phyloP scores from a whole-genome alignment of 2,888 invertebrate species.

The Hydroisotoma schaefferi region DNA sequence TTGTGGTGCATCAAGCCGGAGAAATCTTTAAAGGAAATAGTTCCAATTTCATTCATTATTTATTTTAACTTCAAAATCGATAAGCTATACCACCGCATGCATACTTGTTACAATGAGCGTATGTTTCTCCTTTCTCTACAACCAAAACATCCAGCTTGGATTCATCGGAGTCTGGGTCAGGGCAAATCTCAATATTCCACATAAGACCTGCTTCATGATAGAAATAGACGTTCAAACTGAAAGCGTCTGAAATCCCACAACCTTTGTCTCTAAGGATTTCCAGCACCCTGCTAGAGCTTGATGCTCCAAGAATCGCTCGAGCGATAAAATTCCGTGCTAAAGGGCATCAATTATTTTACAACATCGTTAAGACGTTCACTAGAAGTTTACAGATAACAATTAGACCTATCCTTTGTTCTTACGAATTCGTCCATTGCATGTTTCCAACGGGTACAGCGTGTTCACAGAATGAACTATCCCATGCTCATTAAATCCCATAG shows the following conservation, averaged over 20 bases:
- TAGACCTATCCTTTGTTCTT: no score
- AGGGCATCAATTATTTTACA: background rate
- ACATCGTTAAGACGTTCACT: background rate
- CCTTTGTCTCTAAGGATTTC: slow-evolving; percentile 69
- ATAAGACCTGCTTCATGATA: slow-evolving; percentile 61
- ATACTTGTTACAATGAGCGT: slow-evolving; percentile 75
- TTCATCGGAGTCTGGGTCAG: slow-evolving; percentile 56
- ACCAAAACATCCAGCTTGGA: slow-evolving; percentile 64
- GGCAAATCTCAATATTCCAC: slow-evolving; percentile 77
- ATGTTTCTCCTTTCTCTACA: slow-evolving; percentile 62
- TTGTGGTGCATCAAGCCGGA: slow-evolving; percentile 65
- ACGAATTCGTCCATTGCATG: slow-evolving; percentile 76
- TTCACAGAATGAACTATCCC: slow-evolving; percentile 81
- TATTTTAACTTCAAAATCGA: no score
- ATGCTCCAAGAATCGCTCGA: slow-evolving; percentile 68
- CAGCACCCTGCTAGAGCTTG: slow-evolving; percentile 66
- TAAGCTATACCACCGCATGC: slow-evolving; percentile 48
- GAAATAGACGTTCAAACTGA: slow-evolving; percentile 81
- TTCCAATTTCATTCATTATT: no score
- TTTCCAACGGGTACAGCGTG: slow-evolving; percentile 67
- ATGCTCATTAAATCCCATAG: slow-evolving; percentile 52
- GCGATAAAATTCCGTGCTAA: slow-evolving; percentile 78
- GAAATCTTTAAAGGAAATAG: slow-evolving; percentile 68
- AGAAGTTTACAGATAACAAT: no score
- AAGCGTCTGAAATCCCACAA: slow-evolving; percentile 75